Evolutionary conservation across 2,113 vertebrate genomes (phyloP), one percentile per base, ranked within the genome.

Genomic region (Alexandromys fortis): DNA sequence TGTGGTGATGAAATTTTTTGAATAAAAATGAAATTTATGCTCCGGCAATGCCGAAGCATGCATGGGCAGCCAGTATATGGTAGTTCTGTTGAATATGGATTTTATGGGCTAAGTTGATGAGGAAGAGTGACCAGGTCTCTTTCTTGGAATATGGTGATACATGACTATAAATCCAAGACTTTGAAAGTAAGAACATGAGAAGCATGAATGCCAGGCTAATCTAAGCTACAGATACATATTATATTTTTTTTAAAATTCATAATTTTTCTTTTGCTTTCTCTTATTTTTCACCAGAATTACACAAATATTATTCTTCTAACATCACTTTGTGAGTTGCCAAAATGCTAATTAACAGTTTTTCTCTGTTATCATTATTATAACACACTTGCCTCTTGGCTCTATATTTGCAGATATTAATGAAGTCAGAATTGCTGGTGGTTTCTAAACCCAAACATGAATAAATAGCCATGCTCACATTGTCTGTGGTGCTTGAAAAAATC

Each of bases 331-430:
- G 70, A 35, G 68, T 73, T 89, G 92, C 87, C 95, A 94, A 89
- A 89, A 95, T 75, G 68, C 87, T 89, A 91, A 95, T 70, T 83
- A 92, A 58, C 4, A 28, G 55, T 30, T 33, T 55, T 89, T 91
- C n/a, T 75, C 35, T 94, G 45, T 78, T 73, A 77, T 96, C 38
- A 12, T 96, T 96, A 92, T 77, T 77, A 82, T 73, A 92, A 85
- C 63, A 96, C 35, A 86, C n/a, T 85, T 95, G 81, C 30, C 47
- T 95, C 55, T 77, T 86, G 77, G 45, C 55, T 94, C 63, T 55
- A 47, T 79, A 68, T 42, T 94, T 73, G n/a, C 35, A 76, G 49
- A 86, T 77, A 82, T 91, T 67, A 96, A 89, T 5, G 3, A 89
- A 81, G 24, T 63, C 75, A 93, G 58, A 22, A 35, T 65, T 52